Percentiles rank a stretch among this genome's conserved stretches.
Conservation (phyloP, 2,888 invertebrate species). For the Smittia sp. region DNA sequence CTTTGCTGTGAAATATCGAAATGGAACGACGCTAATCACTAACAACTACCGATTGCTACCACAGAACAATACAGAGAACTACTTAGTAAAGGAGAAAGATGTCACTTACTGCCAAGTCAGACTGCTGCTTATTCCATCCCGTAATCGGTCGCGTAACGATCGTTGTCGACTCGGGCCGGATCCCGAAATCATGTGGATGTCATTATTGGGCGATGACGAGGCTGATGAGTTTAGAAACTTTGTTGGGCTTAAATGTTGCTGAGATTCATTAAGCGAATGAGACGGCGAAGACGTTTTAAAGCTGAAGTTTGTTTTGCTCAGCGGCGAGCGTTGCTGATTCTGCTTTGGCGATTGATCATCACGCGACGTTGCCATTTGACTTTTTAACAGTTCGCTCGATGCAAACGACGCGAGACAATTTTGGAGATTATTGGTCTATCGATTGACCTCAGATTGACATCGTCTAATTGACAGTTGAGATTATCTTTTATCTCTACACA, state of each 20-base stretch:
- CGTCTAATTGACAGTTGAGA: conserved; percentile 9
- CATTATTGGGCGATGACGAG: neutral
- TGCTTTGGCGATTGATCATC: conserved; percentile 38
- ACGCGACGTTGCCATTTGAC: conserved; percentile 29
- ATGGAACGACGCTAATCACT: neutral
- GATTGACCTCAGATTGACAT: conserved; percentile 16
- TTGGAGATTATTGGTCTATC: neutral
- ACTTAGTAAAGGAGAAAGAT: neutral
- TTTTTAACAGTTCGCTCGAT: neutral
- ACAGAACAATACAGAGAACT: neutral
- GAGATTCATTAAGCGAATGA: conserved; percentile 30
- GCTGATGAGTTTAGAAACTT: conserved; percentile 28
- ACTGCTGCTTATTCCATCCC: conserved; percentile 75
- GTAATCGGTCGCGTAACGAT: conserved; percentile 72
- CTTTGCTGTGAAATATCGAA: neutral
- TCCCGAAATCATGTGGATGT: conserved; percentile 45
- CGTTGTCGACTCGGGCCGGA: conserved; percentile 68
- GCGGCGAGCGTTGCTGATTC: conserved; percentile 26
- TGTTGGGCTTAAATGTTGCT: conserved; percentile 38
- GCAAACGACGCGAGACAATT: neutral
- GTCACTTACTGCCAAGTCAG: conserved; percentile 78
- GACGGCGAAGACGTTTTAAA: conserved; percentile 35
- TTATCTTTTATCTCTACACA: neutral
- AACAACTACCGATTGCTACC: neutral
- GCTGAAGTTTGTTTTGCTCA: conserved; percentile 30